A percentile compares a stretch with the other conserved stretches of the same genome.
phyloP scores from a whole-genome alignment of 2,888 invertebrate genomes.

The Disparrhopalites patrizii region DNA sequence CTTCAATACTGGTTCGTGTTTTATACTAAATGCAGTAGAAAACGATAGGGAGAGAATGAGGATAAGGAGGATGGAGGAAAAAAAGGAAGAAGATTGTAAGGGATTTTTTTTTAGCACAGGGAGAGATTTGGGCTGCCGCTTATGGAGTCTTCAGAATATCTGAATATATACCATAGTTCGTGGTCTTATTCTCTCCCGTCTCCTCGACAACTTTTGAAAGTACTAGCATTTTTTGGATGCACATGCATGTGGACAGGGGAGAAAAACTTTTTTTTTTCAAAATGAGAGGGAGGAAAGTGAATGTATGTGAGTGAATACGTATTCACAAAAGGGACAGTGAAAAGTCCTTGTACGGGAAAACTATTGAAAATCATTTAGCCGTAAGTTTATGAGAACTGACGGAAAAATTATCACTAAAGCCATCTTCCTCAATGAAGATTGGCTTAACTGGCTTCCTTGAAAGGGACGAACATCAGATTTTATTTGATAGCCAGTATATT shows the following conservation, averaged over 20 bases:
- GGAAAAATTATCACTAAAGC: slow-evolving; percentile 41
- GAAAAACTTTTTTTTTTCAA: too few species aligned
- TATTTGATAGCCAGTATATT: slow-evolving; percentile 32
- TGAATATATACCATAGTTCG: background rate
- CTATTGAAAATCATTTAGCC: slow-evolving; percentile 47
- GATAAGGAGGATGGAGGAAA: background rate
- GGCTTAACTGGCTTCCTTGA: slow-evolving; percentile 34
- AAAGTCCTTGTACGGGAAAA: slow-evolving; percentile 43
- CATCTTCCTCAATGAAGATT: slow-evolving; percentile 40
- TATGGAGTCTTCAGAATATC: background rate
- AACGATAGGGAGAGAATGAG: too few species aligned
- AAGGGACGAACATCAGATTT: slow-evolving; percentile 35
- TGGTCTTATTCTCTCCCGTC: too few species aligned
- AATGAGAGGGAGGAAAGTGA: too few species aligned
- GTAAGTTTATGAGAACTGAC: slow-evolving; percentile 48
- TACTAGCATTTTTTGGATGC: background rate
- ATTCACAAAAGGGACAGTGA: too few species aligned
- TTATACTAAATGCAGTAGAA: too few species aligned
- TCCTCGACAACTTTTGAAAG: too few species aligned
- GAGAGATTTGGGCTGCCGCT: background rate
- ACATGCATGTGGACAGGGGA: background rate
- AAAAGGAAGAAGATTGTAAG: background rate
- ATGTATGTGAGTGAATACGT: background rate
- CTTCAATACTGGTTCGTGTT: background rate
- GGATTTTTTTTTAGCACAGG: background rate